Conservation (phyloP, 2,113 vertebrate genomes). For the Colossoma macropomum region DNA sequence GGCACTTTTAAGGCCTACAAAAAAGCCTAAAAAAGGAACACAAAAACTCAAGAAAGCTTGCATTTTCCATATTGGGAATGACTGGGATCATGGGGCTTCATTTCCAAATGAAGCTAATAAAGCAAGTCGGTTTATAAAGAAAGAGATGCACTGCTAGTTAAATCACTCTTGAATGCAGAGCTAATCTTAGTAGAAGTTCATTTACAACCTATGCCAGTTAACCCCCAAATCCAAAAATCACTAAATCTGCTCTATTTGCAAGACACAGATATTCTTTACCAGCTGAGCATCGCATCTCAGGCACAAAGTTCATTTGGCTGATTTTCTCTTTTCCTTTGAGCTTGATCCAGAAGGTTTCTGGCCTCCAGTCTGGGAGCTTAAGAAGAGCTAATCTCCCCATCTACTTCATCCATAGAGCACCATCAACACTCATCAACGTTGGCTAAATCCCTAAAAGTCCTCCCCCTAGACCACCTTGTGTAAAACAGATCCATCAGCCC, state of each 20-base stretch:
- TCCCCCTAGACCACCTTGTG: not conserved
- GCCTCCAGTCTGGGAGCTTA: conserved; percentile 16
- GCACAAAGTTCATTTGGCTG: conserved; percentile 20
- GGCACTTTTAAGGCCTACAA: too few species aligned
- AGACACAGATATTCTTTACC: not conserved
- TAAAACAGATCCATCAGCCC: not conserved
- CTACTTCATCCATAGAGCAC: conserved; percentile 16
- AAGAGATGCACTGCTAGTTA: too few species aligned
- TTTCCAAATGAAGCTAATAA: too few species aligned
- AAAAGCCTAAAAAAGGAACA: too few species aligned
- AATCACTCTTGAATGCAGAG: too few species aligned
- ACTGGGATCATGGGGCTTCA: too few species aligned
- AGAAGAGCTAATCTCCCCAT: conserved; percentile 21
- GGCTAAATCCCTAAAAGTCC: conserved; percentile 22
- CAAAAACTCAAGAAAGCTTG: too few species aligned
- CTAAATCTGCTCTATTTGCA: conserved; percentile 1
- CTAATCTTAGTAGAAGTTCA: too few species aligned
- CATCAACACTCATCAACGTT: conserved; percentile 11
- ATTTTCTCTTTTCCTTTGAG: not conserved
- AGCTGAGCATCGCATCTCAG: not conserved
- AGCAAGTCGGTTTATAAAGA: too few species aligned
- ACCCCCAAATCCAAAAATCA: not conserved
- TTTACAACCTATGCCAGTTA: not conserved
- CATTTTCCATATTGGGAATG: not conserved
- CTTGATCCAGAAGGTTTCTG: conserved; percentile 12